Evolutionary conservation across 64 coral and sea anemone species (phyloP).

Genomic region (Stylophora pistillata): DNA sequence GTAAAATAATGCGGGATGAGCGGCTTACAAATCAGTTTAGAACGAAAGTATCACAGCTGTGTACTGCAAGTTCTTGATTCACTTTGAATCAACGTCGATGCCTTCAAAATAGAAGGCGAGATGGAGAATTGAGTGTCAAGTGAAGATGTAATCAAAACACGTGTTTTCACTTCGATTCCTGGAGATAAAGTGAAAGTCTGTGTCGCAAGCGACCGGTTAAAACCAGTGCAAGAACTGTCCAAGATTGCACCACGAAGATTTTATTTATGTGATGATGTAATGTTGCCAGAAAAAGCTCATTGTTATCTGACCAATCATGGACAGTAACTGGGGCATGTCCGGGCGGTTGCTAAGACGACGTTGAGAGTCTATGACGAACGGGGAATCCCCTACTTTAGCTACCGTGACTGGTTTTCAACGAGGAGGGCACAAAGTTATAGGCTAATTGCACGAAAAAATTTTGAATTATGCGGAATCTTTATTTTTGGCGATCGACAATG

Average conservation of each 20-base stretch:
- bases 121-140: not conserved
- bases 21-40: not conserved
- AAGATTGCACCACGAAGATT: constrained; percentile 61
- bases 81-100: not conserved
- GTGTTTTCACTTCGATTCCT: not conserved
- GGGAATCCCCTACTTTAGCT: constrained; percentile 59
- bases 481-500: not conserved
- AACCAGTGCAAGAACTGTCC: constrained; percentile 47
- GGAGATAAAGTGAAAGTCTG: not conserved
- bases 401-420: constrained; percentile 8
- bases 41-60: not conserved
- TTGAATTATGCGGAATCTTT: not conserved
- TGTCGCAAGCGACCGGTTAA: not conserved
- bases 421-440: not conserved
- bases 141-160: not conserved
- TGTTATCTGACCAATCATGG: constrained; percentile 53
- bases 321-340: constrained; percentile 23
- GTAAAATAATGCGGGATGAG: not conserved
- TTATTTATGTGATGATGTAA: constrained; percentile 67
- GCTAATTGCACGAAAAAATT: not conserved
- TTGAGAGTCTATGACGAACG: constrained; percentile 36
- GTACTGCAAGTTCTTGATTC: not conserved
- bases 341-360: constrained; percentile 53
- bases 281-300: constrained; percentile 50
- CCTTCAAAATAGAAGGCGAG: not conserved